Percentiles rank a stretch among this genome's conserved stretches.
phyloP scores from a whole-genome alignment of 2,113 vertebrate species.

The Hiodon alosoides region DNA sequence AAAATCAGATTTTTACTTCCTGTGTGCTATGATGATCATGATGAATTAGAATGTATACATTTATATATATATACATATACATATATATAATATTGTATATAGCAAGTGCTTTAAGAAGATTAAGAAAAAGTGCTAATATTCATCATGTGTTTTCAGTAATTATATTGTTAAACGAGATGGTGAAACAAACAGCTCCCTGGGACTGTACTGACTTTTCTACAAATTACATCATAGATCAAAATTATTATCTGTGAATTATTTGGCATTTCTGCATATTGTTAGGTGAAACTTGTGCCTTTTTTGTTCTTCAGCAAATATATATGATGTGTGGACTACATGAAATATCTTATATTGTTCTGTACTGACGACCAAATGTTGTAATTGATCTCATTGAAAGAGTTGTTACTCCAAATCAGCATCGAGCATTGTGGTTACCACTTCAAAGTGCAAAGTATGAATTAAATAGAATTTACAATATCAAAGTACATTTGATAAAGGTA shows the following conservation, averaged over 20 bases:
- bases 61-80: conserved; percentile 11
- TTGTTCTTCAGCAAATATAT: conserved; percentile 29
- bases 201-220: conserved; percentile 49
- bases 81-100: conserved; percentile 50
- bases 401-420: no score
- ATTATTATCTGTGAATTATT: conserved; percentile 30
- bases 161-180: conserved; percentile 65
- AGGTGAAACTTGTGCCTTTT: conserved; percentile 47
- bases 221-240: conserved; percentile 23
- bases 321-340: conserved; percentile 19
- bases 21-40: no score
- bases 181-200: conserved; percentile 68
- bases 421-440: no score
- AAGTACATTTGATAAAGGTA: no score
- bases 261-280: conserved; percentile 31
- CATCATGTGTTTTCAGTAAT: conserved; percentile 59
- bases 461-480: no score
- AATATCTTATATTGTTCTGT: neutral
- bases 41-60: no score
- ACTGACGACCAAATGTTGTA: neutral
- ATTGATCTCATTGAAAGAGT: neutral
- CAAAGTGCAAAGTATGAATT: no score
- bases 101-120: conserved; percentile 63
- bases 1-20: neutral
- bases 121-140: conserved; percentile 56